Percentiles rank a stretch among this genome's conserved stretches.
phyloP scores from a whole-genome alignment of 2,113 vertebrate genomes.

The Hippolais icterina region DNA sequence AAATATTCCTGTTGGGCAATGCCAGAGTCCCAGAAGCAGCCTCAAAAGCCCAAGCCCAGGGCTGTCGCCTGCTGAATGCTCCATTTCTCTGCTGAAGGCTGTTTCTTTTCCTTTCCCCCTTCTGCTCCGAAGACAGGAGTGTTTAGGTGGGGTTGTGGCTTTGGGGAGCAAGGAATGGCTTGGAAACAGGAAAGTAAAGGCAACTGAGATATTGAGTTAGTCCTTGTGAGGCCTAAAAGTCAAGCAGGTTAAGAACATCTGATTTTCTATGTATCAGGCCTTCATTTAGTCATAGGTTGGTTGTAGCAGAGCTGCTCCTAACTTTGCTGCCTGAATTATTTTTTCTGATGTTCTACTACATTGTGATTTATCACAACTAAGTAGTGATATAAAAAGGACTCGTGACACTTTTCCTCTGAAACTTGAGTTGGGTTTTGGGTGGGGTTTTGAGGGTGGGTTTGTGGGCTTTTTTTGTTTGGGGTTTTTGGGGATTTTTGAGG shows the following conservation, averaged over 20 bases:
- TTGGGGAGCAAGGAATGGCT: rapidly evolving
- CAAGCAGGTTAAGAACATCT: neutral
- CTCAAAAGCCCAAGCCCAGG: neutral
- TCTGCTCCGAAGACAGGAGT: neutral
- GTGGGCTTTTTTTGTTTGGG: neutral
- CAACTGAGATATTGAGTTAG: neutral
- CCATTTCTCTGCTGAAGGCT: neutral
- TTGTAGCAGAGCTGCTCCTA: neutral
- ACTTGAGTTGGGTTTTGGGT: neutral
- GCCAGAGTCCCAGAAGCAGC: slow-evolving; percentile 31
- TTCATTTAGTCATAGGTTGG: neutral
- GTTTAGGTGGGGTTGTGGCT: neutral
- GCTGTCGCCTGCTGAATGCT: slow-evolving; percentile 5
- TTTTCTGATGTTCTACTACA: neutral
- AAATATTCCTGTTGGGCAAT: slow-evolving; percentile 47
- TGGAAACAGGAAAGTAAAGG: neutral
- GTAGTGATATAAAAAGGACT: neutral
- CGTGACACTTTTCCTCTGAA: neutral
- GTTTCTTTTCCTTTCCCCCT: neutral
- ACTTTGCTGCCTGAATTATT: neutral
- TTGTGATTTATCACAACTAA: neutral
- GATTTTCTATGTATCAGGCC: neutral
- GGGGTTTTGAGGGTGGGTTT: neutral
- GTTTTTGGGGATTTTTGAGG: neutral
- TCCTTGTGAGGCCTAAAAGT: neutral